Base-by-base conservation (phyloP, 2,888 invertebrate genomes). In the Bembecia ichneumoniformis region DNA sequence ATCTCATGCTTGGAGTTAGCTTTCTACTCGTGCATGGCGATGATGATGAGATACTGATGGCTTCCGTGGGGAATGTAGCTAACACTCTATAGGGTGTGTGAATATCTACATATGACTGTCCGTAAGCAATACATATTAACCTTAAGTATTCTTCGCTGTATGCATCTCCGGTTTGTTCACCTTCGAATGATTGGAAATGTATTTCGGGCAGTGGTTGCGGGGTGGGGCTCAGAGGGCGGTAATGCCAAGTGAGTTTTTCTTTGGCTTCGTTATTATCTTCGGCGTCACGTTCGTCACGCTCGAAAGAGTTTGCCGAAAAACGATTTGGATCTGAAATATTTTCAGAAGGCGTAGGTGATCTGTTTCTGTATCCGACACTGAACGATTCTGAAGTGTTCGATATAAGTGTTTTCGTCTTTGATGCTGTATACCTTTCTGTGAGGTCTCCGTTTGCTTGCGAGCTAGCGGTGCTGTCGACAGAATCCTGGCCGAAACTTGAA, bases 161-260 rank as follows among this genome's bases (percentile, higher is more conserved):
- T 28, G 61, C 51, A 34, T 66, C 70, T 62, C 69, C 77, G 62
- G 71, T 73, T 61, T 74, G 73, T 51, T 82, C 78, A 56, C 77
- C 77, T 51, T 90, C 90, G 64, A 82, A 88, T 55, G 90, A 87
- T 68, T 89, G 88, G 66, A 88, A 88, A 63, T 87, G 79, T 63
- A 88, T 84, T 63, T 84, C 83, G 47, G 86, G 82, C 53, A 76
- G 63, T 57, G 68, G 55, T 66, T 67, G 63, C 54, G 77, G 72
- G 63, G 71, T 67, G 56, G 82, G 77, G 59, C 76, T 82, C 62
- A 73, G 66, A 56, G 87, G 86, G 56, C 75, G 76, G 64, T 87
- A 84, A 70, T 79, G 79, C 87, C 86, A 87, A 55, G 76, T 77
- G 54, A 86, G 62, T 70, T 84, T 87, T 51, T 79, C 78, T 56